These are phyloP conservation scores for Volucella inflata DNA, from an alignment of 2,888 invertebrate species.

Conservation along the genomic window DNA sequence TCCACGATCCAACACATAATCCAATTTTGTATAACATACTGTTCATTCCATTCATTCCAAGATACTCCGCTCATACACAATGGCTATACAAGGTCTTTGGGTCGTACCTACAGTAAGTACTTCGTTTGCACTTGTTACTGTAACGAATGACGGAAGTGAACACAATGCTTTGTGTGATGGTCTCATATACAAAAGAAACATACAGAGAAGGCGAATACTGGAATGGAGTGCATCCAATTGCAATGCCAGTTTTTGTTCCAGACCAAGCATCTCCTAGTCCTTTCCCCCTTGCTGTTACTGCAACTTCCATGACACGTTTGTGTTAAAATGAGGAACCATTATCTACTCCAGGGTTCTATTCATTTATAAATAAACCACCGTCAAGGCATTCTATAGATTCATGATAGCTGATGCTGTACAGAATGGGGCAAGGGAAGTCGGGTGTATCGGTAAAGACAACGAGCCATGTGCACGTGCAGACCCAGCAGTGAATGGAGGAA, in stretches of 20 bases:
- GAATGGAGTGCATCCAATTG: conserved; percentile 54
- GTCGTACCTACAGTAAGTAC: conserved; percentile 49
- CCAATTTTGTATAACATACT: neutral
- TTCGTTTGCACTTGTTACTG: conserved; percentile 59
- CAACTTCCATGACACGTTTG: conserved; percentile 1
- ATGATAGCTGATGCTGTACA: conserved; percentile 4
- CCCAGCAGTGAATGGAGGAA: conserved; percentile 12
- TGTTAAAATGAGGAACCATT: conserved; percentile 24
- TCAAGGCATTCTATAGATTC: conserved; percentile 27
- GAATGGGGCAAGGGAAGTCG: conserved; percentile 35
- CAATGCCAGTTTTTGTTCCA: conserved; percentile 7
- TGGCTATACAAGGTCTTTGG: conserved; percentile 12
- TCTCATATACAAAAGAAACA: conserved; percentile 30
- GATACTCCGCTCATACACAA: neutral
- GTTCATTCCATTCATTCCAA: neutral
- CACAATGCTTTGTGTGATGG: conserved; percentile 34
- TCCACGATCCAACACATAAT: too few species aligned
- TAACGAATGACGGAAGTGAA: conserved; percentile 64
- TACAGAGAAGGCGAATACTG: conserved; percentile 4
- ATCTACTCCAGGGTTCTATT: conserved; percentile 36
- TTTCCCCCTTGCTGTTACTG: neutral
- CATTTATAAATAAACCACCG: conserved; percentile 68
- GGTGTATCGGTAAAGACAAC: conserved; percentile 32
- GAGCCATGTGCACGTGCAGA: conserved; percentile 38
- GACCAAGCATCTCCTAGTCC: neutral